These are phyloP conservation scores for Catharus minimus DNA, from an alignment of 2,113 vertebrate genomes.

Conservation along the genomic window DNA sequence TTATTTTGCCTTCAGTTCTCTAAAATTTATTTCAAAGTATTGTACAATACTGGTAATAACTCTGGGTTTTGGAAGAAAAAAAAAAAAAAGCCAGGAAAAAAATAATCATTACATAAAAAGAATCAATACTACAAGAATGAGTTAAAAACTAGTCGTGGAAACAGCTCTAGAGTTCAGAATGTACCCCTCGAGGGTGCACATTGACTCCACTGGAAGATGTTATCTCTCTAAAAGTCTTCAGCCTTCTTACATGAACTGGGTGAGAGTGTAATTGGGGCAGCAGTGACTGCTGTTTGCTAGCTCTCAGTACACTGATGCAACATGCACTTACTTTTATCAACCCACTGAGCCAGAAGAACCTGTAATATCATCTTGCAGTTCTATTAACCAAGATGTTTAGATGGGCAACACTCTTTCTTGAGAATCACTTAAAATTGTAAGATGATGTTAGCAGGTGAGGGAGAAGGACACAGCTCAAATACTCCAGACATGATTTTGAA, in stretches of 20 bases:
- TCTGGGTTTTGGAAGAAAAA: accelerated
- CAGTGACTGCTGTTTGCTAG: neutral
- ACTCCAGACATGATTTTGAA: neutral
- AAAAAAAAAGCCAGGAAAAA: neutral
- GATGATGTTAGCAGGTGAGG: neutral
- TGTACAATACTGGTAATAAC: neutral
- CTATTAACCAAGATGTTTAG: neutral
- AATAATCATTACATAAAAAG: neutral
- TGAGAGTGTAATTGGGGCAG: neutral
- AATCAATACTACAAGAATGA: neutral
- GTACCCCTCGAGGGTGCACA: neutral
- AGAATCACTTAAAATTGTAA: neutral
- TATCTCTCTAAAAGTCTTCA: neutral
- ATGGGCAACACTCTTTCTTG: neutral
- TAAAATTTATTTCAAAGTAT: neutral
- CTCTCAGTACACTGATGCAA: neutral
- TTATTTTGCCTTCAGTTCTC: neutral
- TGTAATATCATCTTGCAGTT: neutral
- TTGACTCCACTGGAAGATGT: neutral
- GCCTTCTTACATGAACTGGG: neutral
- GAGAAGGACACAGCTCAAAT: neutral
- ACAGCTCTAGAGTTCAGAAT: neutral
- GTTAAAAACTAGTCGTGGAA: neutral
- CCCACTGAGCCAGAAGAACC: neutral
- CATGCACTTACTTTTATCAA: neutral